A percentile compares a stretch with the other conserved stretches of the same genome.
Evolutionary conservation across 1,140 invertebrate genomes (phyloP).

Genomic region (Brachionus angularis): DNA sequence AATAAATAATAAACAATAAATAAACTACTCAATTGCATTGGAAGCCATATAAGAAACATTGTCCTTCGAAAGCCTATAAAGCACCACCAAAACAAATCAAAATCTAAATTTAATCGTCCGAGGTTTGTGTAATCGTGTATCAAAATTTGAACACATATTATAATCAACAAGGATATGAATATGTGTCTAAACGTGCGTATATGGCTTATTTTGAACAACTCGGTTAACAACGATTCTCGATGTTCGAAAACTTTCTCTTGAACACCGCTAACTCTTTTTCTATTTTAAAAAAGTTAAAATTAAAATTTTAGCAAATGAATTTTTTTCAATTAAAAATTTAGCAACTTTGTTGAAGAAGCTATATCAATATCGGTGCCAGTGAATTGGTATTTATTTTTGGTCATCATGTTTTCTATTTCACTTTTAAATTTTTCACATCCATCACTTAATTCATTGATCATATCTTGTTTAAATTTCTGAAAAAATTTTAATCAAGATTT

Average conservation of each 20-base stretch:
- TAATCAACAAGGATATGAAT: conserved; percentile 71
- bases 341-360: conserved; percentile 1
- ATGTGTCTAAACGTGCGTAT: conserved; percentile 77
- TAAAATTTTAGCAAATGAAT: not conserved
- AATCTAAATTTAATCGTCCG: conserved; percentile 64
- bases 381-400: conserved; percentile 21
- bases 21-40: conserved; percentile 60
- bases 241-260: conserved; percentile 37
- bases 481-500: not conserved
- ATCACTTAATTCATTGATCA: not conserved
- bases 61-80: conserved; percentile 62
- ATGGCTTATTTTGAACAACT: conserved; percentile 72
- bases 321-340: not conserved
- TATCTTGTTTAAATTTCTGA: conserved; percentile 22
- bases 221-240: conserved; percentile 48
- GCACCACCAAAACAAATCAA: conserved; percentile 60
- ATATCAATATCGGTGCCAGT: conserved; percentile 13
- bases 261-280: not conserved
- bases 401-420: conserved; percentile 21
- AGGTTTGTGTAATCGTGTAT: conserved; percentile 69
- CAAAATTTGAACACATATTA: conserved; percentile 69
- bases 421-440: conserved; percentile 11
- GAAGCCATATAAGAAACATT: conserved; percentile 62
- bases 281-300: not conserved
- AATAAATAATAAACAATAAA: conserved; percentile 61